Base-by-base conservation (phyloP, 2,888 invertebrate genomes). In the Drosophila trichaetosa region DNA sequence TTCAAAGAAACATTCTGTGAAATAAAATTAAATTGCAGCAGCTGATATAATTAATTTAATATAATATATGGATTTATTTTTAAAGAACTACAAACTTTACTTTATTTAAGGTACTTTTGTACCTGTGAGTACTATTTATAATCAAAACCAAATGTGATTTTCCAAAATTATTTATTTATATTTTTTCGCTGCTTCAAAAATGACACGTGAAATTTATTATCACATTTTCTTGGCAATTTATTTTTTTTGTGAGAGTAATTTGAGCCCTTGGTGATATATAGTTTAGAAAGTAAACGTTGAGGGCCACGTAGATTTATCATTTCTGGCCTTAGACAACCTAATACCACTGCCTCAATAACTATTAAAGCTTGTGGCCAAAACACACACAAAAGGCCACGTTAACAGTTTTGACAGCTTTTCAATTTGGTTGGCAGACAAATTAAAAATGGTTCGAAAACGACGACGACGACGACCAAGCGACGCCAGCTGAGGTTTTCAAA, bases 401-500 rank as follows among this genome's bases (percentile, higher is more conserved):
- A 85, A 78, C 85, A 87, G 85, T 82, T 85, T 78, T 87, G 90
- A 86, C 89, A 89, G 83, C 82, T 86, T 86, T 87, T 78, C 87
- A 87, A 83, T 89, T 84, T 83, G 76, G 56, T 24, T 69, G 31
- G 62, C 72, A 66, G 62, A 80, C 82, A 85, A 87, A 89, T 89
- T 89, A 86, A 82, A 89, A 82, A 73, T 69, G 82, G 52, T 60
- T 70, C 76, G 64, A 70, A 60, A 52, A 40, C 53, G 59, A 54
- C 65, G 62, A 76, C 56, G 57, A 58, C 69, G 64, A 73, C 54
- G 81, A 72, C 87, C 61, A 62, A 71, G 57, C 70, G 76, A 69
- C 87, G 85, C 80, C 89, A 89, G 62, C 85, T 85, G 85, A 70
- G 80, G 57, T 71, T 74, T 65, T 58, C 64, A 73, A 80, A 69